Percentiles rank a stretch among this genome's conserved stretches.
Conservation (phyloP, 1,140 invertebrate genomes). For the Drosophila pruinosa region DNA sequence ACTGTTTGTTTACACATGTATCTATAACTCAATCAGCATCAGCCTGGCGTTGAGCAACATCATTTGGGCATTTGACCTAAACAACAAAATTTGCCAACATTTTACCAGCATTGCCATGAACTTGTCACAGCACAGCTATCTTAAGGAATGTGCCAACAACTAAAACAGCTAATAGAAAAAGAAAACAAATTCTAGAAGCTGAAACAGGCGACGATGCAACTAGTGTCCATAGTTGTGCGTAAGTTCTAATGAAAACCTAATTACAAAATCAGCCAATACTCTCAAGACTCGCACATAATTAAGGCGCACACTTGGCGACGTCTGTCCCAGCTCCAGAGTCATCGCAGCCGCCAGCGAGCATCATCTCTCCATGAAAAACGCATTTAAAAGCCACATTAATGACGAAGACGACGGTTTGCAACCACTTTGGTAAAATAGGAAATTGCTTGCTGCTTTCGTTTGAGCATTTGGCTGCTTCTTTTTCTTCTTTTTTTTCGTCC, state of each 20-base stretch:
- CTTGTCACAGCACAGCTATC: slow-evolving; percentile 26
- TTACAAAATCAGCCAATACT: slow-evolving; percentile 80
- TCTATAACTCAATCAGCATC: slow-evolving; percentile 71
- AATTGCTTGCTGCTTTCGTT: slow-evolving; percentile 69
- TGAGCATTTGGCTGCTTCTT: slow-evolving; percentile 58
- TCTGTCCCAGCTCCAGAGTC: background rate
- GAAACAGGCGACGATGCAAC: too few species aligned
- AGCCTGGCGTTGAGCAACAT: background rate
- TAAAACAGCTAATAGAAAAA: background rate
- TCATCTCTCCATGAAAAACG: slow-evolving; percentile 64
- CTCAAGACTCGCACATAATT: slow-evolving; percentile 78
- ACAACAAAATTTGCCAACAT: slow-evolving; percentile 50
- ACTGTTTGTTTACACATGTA: slow-evolving; percentile 78
- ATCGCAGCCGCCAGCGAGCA: background rate
- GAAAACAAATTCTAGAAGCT: too few species aligned
- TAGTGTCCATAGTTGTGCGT: slow-evolving; percentile 60
- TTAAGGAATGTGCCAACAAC: slow-evolving; percentile 22
- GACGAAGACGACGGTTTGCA: slow-evolving; percentile 51
- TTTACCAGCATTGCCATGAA: slow-evolving; percentile 32
- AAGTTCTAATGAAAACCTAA: slow-evolving; percentile 80
- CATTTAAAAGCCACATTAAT: slow-evolving; percentile 81
- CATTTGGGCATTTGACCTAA: slow-evolving; percentile 58
- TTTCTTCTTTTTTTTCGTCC: slow-evolving; percentile 45
- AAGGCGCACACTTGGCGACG: slow-evolving; percentile 70
- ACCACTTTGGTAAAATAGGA: slow-evolving; percentile 81